Evolutionary conservation across 2,888 invertebrate genomes (phyloP), one percentile per base, ranked within the genome.

Genomic region (Ophion ventricosus): DNA sequence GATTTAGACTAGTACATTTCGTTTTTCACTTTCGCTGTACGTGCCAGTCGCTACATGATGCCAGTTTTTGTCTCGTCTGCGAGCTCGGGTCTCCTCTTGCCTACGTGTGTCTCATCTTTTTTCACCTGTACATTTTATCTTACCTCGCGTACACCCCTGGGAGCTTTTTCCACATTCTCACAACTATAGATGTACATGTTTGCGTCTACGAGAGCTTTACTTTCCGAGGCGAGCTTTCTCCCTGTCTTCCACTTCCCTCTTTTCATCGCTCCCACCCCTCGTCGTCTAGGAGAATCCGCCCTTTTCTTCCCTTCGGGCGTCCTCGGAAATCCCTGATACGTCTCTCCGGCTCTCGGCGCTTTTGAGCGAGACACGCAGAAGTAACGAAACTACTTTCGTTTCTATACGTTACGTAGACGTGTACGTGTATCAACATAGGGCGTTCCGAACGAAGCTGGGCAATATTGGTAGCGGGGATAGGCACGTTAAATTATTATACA

Each of bases 41-140:
- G 23, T 26, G n/a, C n/a, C n/a, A n/a, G n/a, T n/a, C n/a, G n/a
- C 14, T 14, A 35, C 26, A 7, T 54, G 66, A 25, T 11, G 43
- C 40, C 8, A 56, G 17, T 35, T 64, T 35, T 64, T 56, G 29
- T 66, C 56, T n/a, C 57, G 54, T 63, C 20, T 29, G 64, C 70
- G 59, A 56, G 26, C 66, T 49, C 70, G 57, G 63, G 61, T 67
- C 43, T 49, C 14, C 66, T 63, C 17, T 64, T 3, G 49, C 64
- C 35, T 43, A 17, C 61, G 1, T 40, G 1, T 40, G 25, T 56
- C 70, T 66, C 56, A 54, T 43, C 57, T 61, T 43, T 49, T 26
- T 74, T 74, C 43, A 63, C 61, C 67, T 54, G 73, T 67, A 67
- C 59, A 74, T 74, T 78, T 78, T 63, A 69, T 82, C 78, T 56